Conservation (phyloP, 2,113 vertebrate species). For the Lophotis ruficrista region DNA sequence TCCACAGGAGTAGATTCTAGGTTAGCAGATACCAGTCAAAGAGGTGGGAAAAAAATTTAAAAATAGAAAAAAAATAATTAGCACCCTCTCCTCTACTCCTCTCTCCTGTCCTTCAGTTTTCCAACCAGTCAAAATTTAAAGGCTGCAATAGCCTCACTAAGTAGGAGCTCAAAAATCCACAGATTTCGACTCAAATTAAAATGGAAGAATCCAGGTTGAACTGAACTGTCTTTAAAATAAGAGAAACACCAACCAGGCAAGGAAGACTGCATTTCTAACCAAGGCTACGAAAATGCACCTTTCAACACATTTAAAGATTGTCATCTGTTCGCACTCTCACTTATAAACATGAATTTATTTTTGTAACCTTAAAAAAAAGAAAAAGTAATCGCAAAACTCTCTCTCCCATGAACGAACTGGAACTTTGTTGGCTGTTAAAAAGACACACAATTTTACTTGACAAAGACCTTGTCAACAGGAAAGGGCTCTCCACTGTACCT, state of each 20-base stretch:
- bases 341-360: not conserved
- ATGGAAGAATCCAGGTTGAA: not conserved
- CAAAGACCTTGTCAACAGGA: not conserved
- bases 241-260: not conserved
- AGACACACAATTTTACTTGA: not conserved
- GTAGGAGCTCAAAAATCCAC: not conserved
- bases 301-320: not conserved
- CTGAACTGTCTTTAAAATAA: not conserved
- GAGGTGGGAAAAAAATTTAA: not conserved
- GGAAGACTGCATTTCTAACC: not conserved
- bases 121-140: not conserved
- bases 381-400: not conserved
- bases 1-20: not conserved
- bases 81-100: not conserved
- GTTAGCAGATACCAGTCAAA: not conserved
- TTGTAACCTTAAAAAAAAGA: not conserved
- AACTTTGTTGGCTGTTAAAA: not conserved
- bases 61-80: not conserved
- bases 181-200: not conserved
- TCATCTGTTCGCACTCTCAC: not conserved
- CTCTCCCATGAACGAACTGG: not conserved
- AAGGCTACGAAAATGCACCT: not conserved
- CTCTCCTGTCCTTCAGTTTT: not conserved
- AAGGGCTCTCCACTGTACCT: not conserved
- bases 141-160: not conserved